Evolutionary conservation across 2,113 vertebrate species (phyloP).

Genomic region (Austrofundulus limnaeus): DNA sequence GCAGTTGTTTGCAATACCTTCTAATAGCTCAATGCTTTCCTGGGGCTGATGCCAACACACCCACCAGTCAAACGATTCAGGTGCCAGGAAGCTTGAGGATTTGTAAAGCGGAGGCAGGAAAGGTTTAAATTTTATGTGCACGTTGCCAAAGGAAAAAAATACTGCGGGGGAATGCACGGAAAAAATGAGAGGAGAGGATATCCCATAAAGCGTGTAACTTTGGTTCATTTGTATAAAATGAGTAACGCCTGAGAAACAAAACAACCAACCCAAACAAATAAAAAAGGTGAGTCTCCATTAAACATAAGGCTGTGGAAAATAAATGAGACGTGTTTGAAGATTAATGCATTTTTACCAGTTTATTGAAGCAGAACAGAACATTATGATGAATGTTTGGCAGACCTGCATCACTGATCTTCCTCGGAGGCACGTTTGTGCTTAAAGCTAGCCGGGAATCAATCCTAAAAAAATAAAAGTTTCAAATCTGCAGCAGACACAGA

Average conservation of each 20-base stretch:
- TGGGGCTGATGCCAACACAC: conserved; percentile 49
- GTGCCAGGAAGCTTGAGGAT: conserved; percentile 27
- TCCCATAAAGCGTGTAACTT: conserved; percentile 6
- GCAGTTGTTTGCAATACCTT: conserved; percentile 38
- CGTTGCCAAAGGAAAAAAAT: conserved; percentile 25
- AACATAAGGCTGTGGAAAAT: conserved; percentile 6
- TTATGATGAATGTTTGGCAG: conserved; percentile 15
- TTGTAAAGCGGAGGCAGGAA: conserved; percentile 29
- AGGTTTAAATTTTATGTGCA: conserved; percentile 26
- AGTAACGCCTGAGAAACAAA: conserved; percentile 10
- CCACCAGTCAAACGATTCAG: conserved; percentile 48
- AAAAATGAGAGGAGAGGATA: neutral
- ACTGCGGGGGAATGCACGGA: too few species aligned
- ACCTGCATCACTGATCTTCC: conserved; percentile 21
- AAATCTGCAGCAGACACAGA: neutral
- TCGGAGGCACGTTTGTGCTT: conserved; percentile 18
- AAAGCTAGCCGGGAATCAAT: conserved; percentile 7
- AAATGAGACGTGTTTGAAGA: conserved; percentile 29
- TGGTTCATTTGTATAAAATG: conserved; percentile 11
- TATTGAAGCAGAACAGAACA: conserved; percentile 31
- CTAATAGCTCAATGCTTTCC: conserved; percentile 34
- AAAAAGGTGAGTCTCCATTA: conserved; percentile 12
- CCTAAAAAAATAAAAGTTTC: conserved; percentile 43
- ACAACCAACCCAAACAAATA: conserved; percentile 5
- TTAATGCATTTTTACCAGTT: conserved; percentile 23